Conservation (phyloP, 2,888 invertebrate genomes). For the Thecocarcelia acutangulata region DNA sequence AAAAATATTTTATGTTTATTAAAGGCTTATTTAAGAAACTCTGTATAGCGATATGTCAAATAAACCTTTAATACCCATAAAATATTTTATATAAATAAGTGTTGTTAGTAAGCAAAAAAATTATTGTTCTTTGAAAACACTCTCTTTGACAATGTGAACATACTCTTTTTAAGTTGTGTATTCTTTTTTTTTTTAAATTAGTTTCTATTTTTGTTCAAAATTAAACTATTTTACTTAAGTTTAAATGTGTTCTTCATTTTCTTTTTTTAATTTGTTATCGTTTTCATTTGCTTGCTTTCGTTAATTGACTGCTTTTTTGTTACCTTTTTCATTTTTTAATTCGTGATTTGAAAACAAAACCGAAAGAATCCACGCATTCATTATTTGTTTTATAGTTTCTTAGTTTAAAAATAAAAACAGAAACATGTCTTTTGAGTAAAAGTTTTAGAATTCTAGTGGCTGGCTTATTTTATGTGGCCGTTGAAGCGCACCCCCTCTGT, state of each 20-base stretch:
- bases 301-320: conserved; percentile 50
- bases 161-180: background rate
- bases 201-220: conserved; percentile 17
- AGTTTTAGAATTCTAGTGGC: no score
- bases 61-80: no score
- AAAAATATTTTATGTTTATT: no score
- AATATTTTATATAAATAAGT: no score
- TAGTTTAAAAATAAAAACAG: conserved; percentile 10
- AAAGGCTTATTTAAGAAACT: no score
- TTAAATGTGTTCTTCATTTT: conserved; percentile 30
- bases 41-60: no score
- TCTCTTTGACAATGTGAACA: conserved; percentile 36
- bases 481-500: no score
- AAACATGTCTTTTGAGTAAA: no score
- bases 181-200: conserved; percentile 18
- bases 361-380: conserved; percentile 23
- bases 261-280: conserved; percentile 36
- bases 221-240: conserved; percentile 10
- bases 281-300: conserved; percentile 57
- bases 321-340: background rate
- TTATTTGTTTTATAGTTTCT: conserved; percentile 31
- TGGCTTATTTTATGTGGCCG: no score
- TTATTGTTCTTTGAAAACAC: no score
- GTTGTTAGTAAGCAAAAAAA: no score
- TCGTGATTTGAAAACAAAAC: conserved; percentile 32